A percentile compares a stretch with the other conserved stretches of the same genome.
These are phyloP conservation scores for Apotomis capreana DNA, from an alignment of 2,888 invertebrate species.

Conservation along the genomic window DNA sequence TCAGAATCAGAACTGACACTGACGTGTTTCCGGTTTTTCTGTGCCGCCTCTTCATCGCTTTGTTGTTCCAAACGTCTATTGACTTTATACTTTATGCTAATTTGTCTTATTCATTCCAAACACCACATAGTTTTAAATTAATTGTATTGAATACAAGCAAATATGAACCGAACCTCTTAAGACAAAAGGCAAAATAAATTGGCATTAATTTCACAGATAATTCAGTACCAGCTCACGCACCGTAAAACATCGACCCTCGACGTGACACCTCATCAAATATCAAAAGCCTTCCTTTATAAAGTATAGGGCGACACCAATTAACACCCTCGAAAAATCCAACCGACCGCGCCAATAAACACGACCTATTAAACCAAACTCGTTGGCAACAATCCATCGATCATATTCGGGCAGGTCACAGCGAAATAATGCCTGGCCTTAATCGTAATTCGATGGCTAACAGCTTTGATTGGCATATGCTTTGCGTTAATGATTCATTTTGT, in stretches of 20 bases:
- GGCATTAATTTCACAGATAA: too few relatives aligned
- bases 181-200: too few relatives aligned
- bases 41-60: too few relatives aligned
- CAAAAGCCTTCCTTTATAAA: slow-evolving; percentile 22
- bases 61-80: too few relatives aligned
- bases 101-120: too few relatives aligned
- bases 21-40: too few relatives aligned
- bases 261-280: slow-evolving; percentile 16
- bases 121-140: too few relatives aligned
- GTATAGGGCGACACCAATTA: slow-evolving; percentile 34
- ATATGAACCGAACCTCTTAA: too few relatives aligned
- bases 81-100: too few relatives aligned
- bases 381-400: slow-evolving; percentile 46
- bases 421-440: slow-evolving; percentile 38
- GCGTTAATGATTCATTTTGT: slow-evolving; percentile 22
- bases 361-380: slow-evolving; percentile 52
- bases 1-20: too few relatives aligned
- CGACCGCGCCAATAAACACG: slow-evolving; percentile 39
- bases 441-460: slow-evolving; percentile 36
- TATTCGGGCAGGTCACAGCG: slow-evolving; percentile 29
- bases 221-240: not conserved
- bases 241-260: not conserved
- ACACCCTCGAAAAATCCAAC: slow-evolving; percentile 33
- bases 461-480: slow-evolving; percentile 35
- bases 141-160: too few relatives aligned